Conservation (phyloP, 2,888 invertebrate genomes). For the Cheilosia variabilis region DNA sequence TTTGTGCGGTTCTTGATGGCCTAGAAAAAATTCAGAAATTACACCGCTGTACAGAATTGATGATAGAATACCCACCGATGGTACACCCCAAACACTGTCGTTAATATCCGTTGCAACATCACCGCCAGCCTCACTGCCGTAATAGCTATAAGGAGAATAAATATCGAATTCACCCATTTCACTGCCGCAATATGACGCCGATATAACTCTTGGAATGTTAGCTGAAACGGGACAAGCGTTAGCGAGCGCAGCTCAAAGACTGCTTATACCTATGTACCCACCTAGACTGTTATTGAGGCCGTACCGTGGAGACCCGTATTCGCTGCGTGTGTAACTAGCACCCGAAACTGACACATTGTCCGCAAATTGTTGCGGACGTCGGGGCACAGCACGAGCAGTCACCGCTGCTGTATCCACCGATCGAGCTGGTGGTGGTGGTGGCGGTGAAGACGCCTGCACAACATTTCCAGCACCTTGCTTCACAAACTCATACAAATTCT, state of each 20-base stretch:
- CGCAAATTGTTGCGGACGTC: conserved; percentile 57
- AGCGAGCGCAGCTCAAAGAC: not conserved
- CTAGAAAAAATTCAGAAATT: conserved; percentile 67
- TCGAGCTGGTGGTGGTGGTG: conserved; percentile 80
- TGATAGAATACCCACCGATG: conserved; percentile 78
- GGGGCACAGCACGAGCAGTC: conserved; percentile 52
- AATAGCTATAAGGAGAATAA: conserved; percentile 92
- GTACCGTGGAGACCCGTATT: conserved; percentile 81
- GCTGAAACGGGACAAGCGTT: conserved; percentile 76
- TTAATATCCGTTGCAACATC: conserved; percentile 83
- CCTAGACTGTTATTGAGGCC: conserved; percentile 82
- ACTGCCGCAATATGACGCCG: conserved; percentile 92
- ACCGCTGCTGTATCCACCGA: conserved; percentile 80
- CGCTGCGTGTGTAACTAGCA: conserved; percentile 82
- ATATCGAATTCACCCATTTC: conserved; percentile 93
- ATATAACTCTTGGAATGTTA: conserved; percentile 86
- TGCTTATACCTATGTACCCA: conserved; percentile 67
- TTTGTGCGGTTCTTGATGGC: conserved; percentile 81
- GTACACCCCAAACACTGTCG: conserved; percentile 83
- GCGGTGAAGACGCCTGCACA: conserved; percentile 72
- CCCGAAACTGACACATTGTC: conserved; percentile 74
- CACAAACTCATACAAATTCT: conserved; percentile 82
- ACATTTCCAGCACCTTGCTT: conserved; percentile 77
- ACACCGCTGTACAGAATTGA: not conserved
- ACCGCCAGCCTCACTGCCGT: conserved; percentile 85